These are phyloP conservation scores for Isichthys henryi DNA, from an alignment of 2,113 vertebrate genomes.

Conservation along the genomic window DNA sequence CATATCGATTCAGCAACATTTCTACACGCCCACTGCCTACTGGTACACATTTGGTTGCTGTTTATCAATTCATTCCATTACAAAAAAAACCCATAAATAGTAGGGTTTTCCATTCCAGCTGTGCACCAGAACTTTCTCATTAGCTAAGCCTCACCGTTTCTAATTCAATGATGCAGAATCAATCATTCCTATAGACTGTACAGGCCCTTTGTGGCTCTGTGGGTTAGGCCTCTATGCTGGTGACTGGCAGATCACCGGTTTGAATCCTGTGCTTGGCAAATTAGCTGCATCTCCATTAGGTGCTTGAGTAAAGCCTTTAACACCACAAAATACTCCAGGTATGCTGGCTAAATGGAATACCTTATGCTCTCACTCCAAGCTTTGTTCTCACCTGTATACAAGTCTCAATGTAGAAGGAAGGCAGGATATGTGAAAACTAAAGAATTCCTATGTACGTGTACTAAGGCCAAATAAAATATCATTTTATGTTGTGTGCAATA, in stretches of 20 bases:
- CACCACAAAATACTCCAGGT: neutral
- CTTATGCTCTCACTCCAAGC: too few relatives aligned
- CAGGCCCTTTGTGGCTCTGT: neutral
- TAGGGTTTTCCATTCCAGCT: conserved; percentile 32
- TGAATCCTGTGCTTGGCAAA: neutral
- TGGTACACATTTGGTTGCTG: neutral
- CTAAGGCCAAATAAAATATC: too few relatives aligned
- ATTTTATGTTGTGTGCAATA: neutral
- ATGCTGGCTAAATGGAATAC: neutral
- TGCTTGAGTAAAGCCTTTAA: neutral
- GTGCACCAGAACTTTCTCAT: conserved; percentile 19
- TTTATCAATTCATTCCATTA: neutral
- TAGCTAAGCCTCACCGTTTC: neutral
- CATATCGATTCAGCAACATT: neutral
- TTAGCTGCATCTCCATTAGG: neutral
- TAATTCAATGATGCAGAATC: neutral
- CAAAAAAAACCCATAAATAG: neutral
- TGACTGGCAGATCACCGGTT: neutral
- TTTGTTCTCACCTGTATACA: neutral
- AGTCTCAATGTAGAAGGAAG: neutral
- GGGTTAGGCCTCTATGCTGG: neutral
- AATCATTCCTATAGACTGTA: neutral
- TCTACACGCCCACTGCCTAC: neutral
- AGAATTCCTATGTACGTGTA: neutral
- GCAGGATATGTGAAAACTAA: neutral